Base-by-base conservation (phyloP, 2,888 invertebrate genomes). In the Anarsia innoxiella region DNA sequence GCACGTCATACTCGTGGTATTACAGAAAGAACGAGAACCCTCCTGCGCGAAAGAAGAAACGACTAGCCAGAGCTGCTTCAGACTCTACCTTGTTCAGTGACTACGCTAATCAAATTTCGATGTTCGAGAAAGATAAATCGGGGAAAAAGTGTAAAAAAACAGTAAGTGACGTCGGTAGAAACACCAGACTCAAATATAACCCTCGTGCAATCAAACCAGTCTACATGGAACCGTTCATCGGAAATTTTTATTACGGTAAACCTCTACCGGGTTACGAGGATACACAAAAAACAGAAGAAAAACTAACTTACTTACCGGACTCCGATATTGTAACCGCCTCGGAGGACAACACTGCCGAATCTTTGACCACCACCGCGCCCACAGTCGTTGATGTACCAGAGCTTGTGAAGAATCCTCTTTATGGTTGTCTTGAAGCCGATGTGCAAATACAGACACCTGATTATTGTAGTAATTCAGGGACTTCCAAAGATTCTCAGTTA, bases 1-100 rank as follows among this genome's bases (percentile, higher is more conserved):
- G 82, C 38, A 85, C 86, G 30, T 84, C 85, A 27, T 83, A 80
- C 51, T 86, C 86, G 40, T 86, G 86, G 86, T 83, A 83, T 59
- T 86, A 85, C 61, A 75, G 59, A 56, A 80, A 80, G 61, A 78
- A 71, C 46, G 74, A 83, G 37, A 70, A 59, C 67, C 16, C 59
- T 71, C 30, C 59, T 64, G 15, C 32, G 27, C 9, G 61, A 61
- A 23, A 76, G 70, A 52, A 76, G 46, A 74, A 70, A 47, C 68
- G 60, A 3, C 51, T 84, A 3, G 55, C 56, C 16, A 68, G 84
- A 59, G 60, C 79, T 26, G 66, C 74, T n/a, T 86, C 86, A 3
- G 84, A 80, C 37, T 86, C 86, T 0, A 86, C 85, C 19, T 70
- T 86, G 32, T 85, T 86, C 59, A 86, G 86, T 60, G 86, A 86